Evolutionary conservation across 1,140 invertebrate genomes (phyloP).

Genomic region (Drosophila willistoni): DNA sequence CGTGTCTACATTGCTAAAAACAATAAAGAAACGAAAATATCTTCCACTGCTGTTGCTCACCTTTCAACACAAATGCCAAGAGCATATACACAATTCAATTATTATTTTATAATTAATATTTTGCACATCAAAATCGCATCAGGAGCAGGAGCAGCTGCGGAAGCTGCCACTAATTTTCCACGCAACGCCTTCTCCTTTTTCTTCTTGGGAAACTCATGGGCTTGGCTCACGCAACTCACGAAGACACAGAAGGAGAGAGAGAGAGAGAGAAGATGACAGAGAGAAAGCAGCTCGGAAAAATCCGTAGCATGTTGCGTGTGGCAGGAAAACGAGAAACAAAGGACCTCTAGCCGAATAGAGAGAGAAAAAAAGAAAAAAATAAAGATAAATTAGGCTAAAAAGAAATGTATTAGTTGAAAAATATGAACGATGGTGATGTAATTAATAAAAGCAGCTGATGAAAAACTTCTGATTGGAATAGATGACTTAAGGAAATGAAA

Average conservation of each 20-base stretch:
- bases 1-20: conserved; percentile 40
- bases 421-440: conserved; percentile 43
- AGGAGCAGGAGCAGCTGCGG: conserved; percentile 38
- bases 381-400: conserved; percentile 62
- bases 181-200: conserved; percentile 28
- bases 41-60: conserved; percentile 36
- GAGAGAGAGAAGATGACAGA: conserved; percentile 4
- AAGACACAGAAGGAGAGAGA: too few relatives aligned
- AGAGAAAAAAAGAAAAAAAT: conserved; percentile 39
- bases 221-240: conserved; percentile 51
- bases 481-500: conserved; percentile 30
- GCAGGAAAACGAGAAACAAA: conserved; percentile 18
- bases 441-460: conserved; percentile 56
- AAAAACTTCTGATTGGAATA: conserved; percentile 41
- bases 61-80: conserved; percentile 60
- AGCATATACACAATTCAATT: conserved; percentile 72
- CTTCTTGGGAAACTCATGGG: conserved; percentile 45
- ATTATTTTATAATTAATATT: conserved; percentile 82
- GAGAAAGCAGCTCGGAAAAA: conserved; percentile 28
- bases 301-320: conserved; percentile 61
- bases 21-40: conserved; percentile 7
- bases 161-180: conserved; percentile 53
- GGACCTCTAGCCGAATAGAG: background rate
- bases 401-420: conserved; percentile 45
- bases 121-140: conserved; percentile 82